Base-by-base conservation (phyloP, 2,113 vertebrate species). In the Xenopus laevis region DNA sequence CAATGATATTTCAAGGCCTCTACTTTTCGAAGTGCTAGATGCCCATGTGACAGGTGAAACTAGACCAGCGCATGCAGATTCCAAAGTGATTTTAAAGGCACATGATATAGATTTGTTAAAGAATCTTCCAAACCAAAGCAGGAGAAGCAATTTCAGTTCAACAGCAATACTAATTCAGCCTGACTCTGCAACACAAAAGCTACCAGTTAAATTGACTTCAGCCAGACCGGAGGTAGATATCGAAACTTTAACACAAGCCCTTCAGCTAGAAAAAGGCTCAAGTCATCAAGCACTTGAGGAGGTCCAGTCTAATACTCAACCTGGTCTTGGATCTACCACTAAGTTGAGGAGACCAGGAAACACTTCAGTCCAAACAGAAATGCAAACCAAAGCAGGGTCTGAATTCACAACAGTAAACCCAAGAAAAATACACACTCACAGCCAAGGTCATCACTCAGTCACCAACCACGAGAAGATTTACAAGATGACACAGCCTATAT, bases 1-100 rank as follows among this genome's bases (percentile, higher is more conserved):
- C 13, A 69, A 62, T 45, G 46, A 69, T 33, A 45, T 76, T 23
- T 30, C 67, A n/a, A 70, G 50, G 18, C 17, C 46, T 9, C 46
- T 12, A 20, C 16, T 53, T 68, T 75, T 62, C 21, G 44, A 16
- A 20, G 20, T 7, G 4, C 7, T 67, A 20, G 47, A 68, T 63
- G 20, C 21, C 30, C 66, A 45, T 40, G 57, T 46, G 47, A 15
- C 9, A 46, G 47, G 18, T 7, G 30, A 66, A 59, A 65, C 63
- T 16, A 23, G n/a, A 23, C 7, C 64, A 21, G 15, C 55, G n/a
- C 47, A 0, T 13, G 20, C 65, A 66, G 63, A 46, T 13, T 23
- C 33, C 17, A 20, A 65, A 27, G 52, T 73, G 13, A 45, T 3
- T 58, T 4, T 73, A 65, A 53, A 16, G 33, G 57, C 57, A 58